Conservation (phyloP, 1,140 invertebrate species). For the Drosophila pandora region DNA sequence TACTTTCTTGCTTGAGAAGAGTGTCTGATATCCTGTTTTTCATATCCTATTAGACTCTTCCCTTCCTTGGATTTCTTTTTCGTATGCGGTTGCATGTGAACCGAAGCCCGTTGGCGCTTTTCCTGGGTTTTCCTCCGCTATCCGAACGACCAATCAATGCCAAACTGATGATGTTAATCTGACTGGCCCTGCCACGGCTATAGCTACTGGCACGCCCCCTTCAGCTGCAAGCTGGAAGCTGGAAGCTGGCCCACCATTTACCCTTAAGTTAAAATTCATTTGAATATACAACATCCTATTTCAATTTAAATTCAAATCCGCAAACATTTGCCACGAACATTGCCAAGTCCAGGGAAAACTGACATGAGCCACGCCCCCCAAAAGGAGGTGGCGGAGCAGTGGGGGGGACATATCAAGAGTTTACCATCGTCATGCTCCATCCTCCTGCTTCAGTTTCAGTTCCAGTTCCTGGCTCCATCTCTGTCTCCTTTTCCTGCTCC, state of each 20-base stretch:
- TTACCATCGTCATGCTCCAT: conserved; percentile 34
- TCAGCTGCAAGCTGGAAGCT: not conserved
- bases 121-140: conserved; percentile 60
- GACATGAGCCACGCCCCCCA: conserved; percentile 69
- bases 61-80: conserved; percentile 40
- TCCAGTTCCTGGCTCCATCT: conserved; percentile 7
- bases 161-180: conserved; percentile 83
- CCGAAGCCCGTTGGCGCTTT: conserved; percentile 59
- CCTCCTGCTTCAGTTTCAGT: not conserved
- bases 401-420: conserved; percentile 64
- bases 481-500: conserved; percentile 12
- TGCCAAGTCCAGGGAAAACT: conserved; percentile 66
- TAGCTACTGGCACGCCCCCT: conserved; percentile 33
- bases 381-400: conserved; percentile 29
- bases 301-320: conserved; percentile 84
- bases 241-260: conserved; percentile 55
- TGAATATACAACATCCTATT: conserved; percentile 84
- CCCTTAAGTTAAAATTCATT: conserved; percentile 84
- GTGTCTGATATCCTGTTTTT: not conserved
- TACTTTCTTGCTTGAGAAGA: not conserved
- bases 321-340: conserved; percentile 80
- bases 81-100: conserved; percentile 68
- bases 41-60: not conserved
- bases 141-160: conserved; percentile 82
- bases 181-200: conserved; percentile 50